phyloP scores from a whole-genome alignment of 2,888 invertebrate species.

The Malthinus flaveolus region DNA sequence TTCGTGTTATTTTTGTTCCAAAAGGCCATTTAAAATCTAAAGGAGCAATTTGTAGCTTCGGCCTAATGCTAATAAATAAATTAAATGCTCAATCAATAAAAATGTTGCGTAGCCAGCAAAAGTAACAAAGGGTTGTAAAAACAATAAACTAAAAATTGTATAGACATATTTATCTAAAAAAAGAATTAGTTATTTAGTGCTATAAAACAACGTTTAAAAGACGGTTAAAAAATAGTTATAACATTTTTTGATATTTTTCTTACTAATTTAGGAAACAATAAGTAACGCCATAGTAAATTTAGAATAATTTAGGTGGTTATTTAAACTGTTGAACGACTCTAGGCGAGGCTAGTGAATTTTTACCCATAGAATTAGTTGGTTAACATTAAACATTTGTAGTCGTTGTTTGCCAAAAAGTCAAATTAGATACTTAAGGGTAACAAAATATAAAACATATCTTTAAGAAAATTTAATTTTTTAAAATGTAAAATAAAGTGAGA shows the following conservation, averaged over 20 bases:
- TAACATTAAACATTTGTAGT: not conserved
- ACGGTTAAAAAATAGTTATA: not conserved
- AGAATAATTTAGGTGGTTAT: not conserved
- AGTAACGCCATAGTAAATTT: not conserved
- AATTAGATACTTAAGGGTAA: slow-evolving; percentile 9
- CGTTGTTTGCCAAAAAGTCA: slow-evolving; percentile 19
- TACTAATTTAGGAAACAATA: not conserved
- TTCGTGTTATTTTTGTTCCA: no score
- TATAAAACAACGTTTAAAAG: not conserved
- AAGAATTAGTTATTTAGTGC: not conserved
- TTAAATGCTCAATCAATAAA: no score
- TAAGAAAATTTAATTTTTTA: slow-evolving; percentile 3
- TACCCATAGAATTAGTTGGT: slow-evolving; percentile 6
- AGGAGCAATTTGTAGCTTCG: no score
- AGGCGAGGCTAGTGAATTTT: slow-evolving; percentile 17
- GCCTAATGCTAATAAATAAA: no score
- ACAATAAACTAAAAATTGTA: slow-evolving; percentile 2
- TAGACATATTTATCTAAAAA: slow-evolving; percentile 1
- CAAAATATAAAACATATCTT: slow-evolving; percentile 20
- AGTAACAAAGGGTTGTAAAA: not conserved
- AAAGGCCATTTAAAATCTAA: no score
- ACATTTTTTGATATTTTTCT: slow-evolving; percentile 3
- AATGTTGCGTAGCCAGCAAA: no score
- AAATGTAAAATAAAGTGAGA: slow-evolving; percentile 5
- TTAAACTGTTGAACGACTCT: no score